Evolutionary conservation across 2,888 invertebrate species (phyloP).

Genomic region (Agriopis aurantiaria): DNA sequence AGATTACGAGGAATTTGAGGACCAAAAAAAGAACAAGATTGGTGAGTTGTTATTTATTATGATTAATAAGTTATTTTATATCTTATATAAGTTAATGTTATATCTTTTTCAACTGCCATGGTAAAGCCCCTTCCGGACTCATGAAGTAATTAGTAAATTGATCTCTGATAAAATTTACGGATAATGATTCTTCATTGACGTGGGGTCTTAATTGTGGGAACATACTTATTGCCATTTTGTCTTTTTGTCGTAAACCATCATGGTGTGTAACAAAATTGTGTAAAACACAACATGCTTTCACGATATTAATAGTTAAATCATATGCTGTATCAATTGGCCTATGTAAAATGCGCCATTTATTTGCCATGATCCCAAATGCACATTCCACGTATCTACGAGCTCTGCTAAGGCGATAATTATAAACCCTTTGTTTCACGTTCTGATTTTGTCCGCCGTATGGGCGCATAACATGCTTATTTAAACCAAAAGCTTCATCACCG

Average conservation of each 20-base stretch:
- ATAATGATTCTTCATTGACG: neutral
- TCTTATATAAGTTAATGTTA: neutral
- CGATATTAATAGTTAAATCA: neutral
- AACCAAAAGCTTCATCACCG: conserved; percentile 3
- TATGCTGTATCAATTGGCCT: neutral
- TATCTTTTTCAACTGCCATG: conserved; percentile 1
- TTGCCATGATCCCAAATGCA: too few species aligned
- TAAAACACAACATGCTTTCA: conserved; percentile 3
- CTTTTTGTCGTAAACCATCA: neutral
- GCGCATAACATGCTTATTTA: neutral
- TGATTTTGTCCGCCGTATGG: conserved; percentile 7
- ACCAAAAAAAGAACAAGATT: neutral
- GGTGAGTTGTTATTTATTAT: neutral
- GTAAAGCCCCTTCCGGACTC: neutral
- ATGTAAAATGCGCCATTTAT: neutral
- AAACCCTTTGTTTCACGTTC: neutral
- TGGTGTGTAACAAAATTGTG: neutral
- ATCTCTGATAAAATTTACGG: neutral
- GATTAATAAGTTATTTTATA: too few species aligned
- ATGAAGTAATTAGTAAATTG: neutral
- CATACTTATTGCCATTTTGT: neutral
- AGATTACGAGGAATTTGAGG: neutral
- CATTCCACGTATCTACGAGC: too few species aligned
- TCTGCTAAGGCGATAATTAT: too few species aligned
- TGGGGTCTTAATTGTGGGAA: neutral